A percentile compares a stretch with the other conserved stretches of the same genome.
These are phyloP conservation scores for Manis crassicaudata DNA, from an alignment of 2,797 vertebrate species.

Conservation along the genomic window DNA sequence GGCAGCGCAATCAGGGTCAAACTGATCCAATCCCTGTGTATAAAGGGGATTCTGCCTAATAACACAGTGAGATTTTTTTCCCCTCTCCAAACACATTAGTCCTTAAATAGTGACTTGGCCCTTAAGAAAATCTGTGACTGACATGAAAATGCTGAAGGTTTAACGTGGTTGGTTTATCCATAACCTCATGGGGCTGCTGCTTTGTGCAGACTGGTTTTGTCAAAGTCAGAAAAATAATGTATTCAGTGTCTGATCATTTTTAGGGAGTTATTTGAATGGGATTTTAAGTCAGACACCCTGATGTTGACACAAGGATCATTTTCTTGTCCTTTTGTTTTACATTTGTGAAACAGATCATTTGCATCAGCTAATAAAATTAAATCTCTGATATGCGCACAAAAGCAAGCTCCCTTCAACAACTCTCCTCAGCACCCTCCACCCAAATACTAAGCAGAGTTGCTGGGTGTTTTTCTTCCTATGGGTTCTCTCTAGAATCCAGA, in stretches of 20 bases:
- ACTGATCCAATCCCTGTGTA: slow-evolving; percentile 82
- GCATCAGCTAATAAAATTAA: slow-evolving; percentile 83
- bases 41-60: slow-evolving; percentile 84
- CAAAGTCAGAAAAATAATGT: slow-evolving; percentile 75
- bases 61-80: slow-evolving; percentile 64
- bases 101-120: slow-evolving; percentile 81
- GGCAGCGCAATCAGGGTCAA: slow-evolving; percentile 84
- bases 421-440: slow-evolving; percentile 58
- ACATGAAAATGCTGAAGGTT: slow-evolving; percentile 78
- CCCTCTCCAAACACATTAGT: slow-evolving; percentile 83
- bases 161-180: slow-evolving; percentile 72
- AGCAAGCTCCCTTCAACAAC: slow-evolving; percentile 55
- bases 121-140: slow-evolving; percentile 81
- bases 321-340: slow-evolving; percentile 79
- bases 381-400: slow-evolving; percentile 67
- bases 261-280: slow-evolving; percentile 66
- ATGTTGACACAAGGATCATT: slow-evolving; percentile 67
- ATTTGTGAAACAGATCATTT: slow-evolving; percentile 79
- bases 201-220: slow-evolving; percentile 73
- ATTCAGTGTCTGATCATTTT: slow-evolving; percentile 29
- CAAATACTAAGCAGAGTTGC: slow-evolving; percentile 41
- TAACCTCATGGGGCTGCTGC: slow-evolving; percentile 76
- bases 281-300: slow-evolving; percentile 59
- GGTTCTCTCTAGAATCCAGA: slow-evolving; percentile 65
- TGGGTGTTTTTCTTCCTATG: slow-evolving; percentile 73